Base-by-base conservation (phyloP, 2,797 vertebrate genomes). In the Trematomus bernacchii region DNA sequence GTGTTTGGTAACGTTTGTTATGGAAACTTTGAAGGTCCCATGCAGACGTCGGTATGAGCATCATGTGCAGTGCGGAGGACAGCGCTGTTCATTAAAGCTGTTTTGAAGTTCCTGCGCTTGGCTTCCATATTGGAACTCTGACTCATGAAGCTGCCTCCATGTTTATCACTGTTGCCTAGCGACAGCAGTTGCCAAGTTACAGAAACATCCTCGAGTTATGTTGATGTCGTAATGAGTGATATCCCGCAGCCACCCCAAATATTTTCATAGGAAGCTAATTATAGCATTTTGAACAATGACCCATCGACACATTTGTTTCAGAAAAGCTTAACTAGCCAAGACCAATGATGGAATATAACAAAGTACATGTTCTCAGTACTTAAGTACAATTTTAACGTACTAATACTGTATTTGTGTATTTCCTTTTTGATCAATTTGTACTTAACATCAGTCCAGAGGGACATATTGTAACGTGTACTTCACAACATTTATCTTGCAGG, bases 111-210 rank as follows among this genome's bases (percentile, higher is more conserved):
- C 70, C 82, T 46, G 40, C 71, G 64, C 76, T 89, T 88, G 77
- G 76, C 80, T 82, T 85, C 88, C 65, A 66, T 61, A 14, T 57
- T 71, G 83, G 75, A 92, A 80, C 84, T 89, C 88, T 93, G 91
- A 92, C 91, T 93, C 90, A 92, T 77, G 69, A 85, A 73, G 60
- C 79, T 77, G 73, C 74, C 77, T 86, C 84, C 64, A 16, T 93
- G 87, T 93, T 94, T 90, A 89, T 74, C 54, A 40, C 52, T 10
- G 86, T 93, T 90, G 76, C 93, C 64, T 54, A 82, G 90, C 40
- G 16, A 92, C 85, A 51, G 59, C 73, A 18, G 75, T 84, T 77
- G 84, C 85, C 73, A 76, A 62, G 82, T 85, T 83, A 85, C 73
- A 65, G 84, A 76, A 81, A 75, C 59, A 57, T 85, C 81, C 57